Base-by-base conservation (phyloP, 2,797 vertebrate species). In the Diglossa cyanea region DNA sequence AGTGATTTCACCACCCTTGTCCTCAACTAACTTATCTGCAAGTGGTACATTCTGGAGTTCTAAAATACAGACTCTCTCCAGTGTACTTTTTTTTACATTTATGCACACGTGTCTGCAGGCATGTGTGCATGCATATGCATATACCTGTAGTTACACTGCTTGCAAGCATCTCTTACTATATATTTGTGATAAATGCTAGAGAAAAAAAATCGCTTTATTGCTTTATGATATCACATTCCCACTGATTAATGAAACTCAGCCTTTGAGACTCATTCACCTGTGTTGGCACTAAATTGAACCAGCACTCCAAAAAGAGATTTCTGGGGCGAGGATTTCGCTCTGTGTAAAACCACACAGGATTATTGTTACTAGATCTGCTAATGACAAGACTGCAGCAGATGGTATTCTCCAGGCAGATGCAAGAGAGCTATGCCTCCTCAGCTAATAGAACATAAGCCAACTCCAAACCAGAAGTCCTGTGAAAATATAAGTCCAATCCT, bases 361-460 rank as follows among this genome's bases (percentile, higher is more conserved):
- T 83, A 61, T 61, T 74, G 65, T 58, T 86, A 40, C 30, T 47
- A 40, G 89, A 58, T 50, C 91, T 86, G 78, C 75, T 94, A 88
- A 91, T 50, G 79, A 68, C 80, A 91, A 94, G 89, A 33, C 10
- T 83, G 87, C 45, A 94, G 91, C 94, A 96, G 95, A 93, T 94
- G 91, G 94, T 63, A 86, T 83, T 83, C 85, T 94, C 85, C 72
- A 91, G 57, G 82, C 87, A 95, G 87, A 88, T 83, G 75, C 81
- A 77, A 83, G 68, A 71, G 37, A 91, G 68, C 35, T 74, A 9
- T 83, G 50, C 61, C 53, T 94, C 65, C 75, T 88, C 72, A 88
- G 75, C 68, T 95, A 93, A 87, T 79, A 90, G 72, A 77, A 93
- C 65, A 80, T 10, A 90, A 88, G 79, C 82, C 85, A 90, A 92